Evolutionary conservation across 1,140 invertebrate species (phyloP).

Genomic region (Neuroterus valhalla): DNA sequence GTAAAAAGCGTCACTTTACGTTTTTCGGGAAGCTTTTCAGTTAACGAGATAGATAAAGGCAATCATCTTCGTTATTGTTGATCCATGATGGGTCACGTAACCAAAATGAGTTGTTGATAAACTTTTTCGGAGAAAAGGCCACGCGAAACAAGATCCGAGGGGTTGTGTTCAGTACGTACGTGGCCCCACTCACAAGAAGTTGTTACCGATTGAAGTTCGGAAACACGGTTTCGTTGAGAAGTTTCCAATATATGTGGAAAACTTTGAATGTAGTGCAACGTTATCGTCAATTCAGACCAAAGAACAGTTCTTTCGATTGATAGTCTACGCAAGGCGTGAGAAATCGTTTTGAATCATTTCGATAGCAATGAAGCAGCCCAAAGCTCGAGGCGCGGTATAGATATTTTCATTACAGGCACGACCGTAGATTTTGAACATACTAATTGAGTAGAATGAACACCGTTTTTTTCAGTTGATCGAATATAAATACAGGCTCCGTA

Average conservation of each 20-base stretch:
- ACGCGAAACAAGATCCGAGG: too few relatives aligned
- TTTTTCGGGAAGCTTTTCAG: neutral
- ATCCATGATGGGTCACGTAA: conserved; percentile 33
- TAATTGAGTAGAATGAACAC: neutral
- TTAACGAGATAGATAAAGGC: neutral
- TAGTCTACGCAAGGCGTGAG: neutral
- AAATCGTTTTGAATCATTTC: neutral
- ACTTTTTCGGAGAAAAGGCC: conserved; percentile 44
- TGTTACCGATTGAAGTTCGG: conserved; percentile 60
- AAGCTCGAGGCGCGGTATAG: conserved; percentile 28
- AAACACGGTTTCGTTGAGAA: conserved; percentile 68
- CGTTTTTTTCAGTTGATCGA: too few relatives aligned
- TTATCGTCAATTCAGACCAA: conserved; percentile 65
- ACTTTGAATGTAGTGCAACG: conserved; percentile 53
- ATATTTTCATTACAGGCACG: conserved; percentile 1
- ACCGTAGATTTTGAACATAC: conserved; percentile 25
- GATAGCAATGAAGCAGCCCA: conserved; percentile 9
- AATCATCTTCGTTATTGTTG: neutral
- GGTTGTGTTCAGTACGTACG: too few relatives aligned
- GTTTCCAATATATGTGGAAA: conserved; percentile 57
- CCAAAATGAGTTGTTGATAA: conserved; percentile 33
- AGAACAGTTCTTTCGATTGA: conserved; percentile 5
- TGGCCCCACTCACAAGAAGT: conserved; percentile 59
- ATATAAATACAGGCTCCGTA: too few relatives aligned
- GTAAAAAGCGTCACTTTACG: neutral